These are phyloP conservation scores for Halcyon senegalensis DNA, from an alignment of 2,113 vertebrate genomes.

Conservation along the genomic window DNA sequence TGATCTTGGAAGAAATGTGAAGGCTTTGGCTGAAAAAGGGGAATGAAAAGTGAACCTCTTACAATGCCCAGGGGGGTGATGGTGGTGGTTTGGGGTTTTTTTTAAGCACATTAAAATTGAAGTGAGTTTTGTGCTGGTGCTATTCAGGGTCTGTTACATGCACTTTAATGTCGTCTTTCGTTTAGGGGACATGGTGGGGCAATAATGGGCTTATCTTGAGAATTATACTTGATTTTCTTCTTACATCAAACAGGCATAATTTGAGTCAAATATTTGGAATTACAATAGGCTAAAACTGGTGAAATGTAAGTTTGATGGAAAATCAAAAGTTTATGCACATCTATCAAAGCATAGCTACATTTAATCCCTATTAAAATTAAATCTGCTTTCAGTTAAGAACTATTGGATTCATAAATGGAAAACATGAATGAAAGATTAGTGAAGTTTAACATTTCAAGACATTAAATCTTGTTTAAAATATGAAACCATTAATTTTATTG, in stretches of 20 bases:
- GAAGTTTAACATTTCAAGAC: neutral
- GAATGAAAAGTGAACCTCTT: neutral
- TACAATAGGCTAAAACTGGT: neutral
- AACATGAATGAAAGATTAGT: neutral
- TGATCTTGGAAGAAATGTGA: neutral
- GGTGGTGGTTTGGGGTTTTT: neutral
- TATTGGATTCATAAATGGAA: neutral
- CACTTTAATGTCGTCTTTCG: neutral
- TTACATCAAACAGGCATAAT: neutral
- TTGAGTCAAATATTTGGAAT: neutral
- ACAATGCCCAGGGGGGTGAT: rapidly evolving
- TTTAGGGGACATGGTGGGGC: neutral
- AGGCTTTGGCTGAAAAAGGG: neutral
- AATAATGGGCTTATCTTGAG: neutral
- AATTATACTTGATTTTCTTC: neutral
- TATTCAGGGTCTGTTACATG: neutral
- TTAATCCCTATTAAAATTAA: neutral
- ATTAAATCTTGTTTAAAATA: neutral
- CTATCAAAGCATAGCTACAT: neutral
- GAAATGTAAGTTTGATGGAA: neutral
- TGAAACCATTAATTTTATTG: neutral
- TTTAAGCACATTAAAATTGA: neutral
- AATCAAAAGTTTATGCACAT: neutral
- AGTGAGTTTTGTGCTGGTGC: neutral
- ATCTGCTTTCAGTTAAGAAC: neutral